These are phyloP conservation scores for Nymphalis c-album DNA, from an alignment of 2,888 invertebrate genomes.

Conservation along the genomic window DNA sequence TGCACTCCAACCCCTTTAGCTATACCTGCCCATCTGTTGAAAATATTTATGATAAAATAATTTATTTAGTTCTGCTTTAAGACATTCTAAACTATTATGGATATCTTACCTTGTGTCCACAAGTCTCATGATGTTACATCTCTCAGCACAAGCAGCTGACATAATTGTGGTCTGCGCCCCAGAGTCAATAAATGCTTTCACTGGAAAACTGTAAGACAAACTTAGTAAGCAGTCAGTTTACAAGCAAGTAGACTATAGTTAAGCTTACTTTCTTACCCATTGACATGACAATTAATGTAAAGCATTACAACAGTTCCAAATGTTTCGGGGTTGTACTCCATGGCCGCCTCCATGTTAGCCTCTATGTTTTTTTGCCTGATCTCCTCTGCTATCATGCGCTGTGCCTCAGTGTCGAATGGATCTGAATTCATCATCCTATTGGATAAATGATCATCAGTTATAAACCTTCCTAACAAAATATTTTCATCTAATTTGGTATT, in stretches of 20 bases:
- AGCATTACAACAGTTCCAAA: constrained; percentile 99
- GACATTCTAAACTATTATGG: neutral
- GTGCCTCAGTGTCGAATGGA: constrained; percentile 97
- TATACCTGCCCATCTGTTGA: constrained; percentile 92
- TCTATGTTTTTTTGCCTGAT: constrained; percentile 98
- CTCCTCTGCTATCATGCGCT: constrained; percentile 96
- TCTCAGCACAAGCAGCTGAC: constrained; percentile 97
- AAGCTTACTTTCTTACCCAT: constrained; percentile 82
- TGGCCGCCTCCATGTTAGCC: constrained; percentile 98
- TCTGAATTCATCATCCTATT: constrained; percentile 93
- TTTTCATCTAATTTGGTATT: too few species aligned
- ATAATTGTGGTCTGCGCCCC: constrained; percentile 99
- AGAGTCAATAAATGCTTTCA: constrained; percentile 99
- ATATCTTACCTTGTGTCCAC: constrained; percentile 86
- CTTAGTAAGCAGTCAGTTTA: neutral
- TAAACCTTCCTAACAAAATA: too few species aligned
- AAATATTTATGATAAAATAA: neutral
- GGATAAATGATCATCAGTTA: neutral
- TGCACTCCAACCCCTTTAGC: constrained; percentile 99
- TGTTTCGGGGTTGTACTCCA: constrained; percentile 99
- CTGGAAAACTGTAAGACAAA: constrained; percentile 83
- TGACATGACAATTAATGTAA: constrained; percentile 97
- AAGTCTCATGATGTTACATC: constrained; percentile 94
- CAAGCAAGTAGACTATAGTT: neutral
- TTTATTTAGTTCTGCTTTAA: neutral